Evolutionary conservation across 2,113 vertebrate species (phyloP).

Genomic region (Lamprotornis superbus): DNA sequence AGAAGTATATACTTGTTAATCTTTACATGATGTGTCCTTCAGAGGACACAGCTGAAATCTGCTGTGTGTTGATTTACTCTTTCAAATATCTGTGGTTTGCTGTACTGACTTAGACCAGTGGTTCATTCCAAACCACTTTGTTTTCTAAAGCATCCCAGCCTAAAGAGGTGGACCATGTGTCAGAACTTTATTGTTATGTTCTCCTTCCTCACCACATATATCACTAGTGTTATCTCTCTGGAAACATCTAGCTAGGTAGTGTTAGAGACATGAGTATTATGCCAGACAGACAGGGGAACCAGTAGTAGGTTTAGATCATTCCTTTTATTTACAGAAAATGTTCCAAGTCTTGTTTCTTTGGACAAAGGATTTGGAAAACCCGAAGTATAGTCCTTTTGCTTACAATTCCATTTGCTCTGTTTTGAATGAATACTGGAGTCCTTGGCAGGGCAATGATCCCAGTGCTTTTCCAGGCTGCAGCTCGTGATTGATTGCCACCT

Average conservation of each 20-base stretch:
- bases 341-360: background rate
- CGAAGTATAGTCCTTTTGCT: background rate
- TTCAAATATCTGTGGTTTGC: background rate
- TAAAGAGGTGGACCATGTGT: background rate
- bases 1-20: background rate
- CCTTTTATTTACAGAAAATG: background rate
- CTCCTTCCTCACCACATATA: background rate
- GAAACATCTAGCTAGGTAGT: background rate
- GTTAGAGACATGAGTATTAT: background rate
- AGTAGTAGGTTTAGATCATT: background rate
- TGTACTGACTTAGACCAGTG: background rate
- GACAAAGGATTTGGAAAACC: background rate
- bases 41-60: background rate
- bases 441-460: background rate
- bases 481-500: background rate
- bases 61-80: background rate
- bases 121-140: background rate
- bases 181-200: background rate
- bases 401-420: background rate
- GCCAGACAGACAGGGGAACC: background rate
- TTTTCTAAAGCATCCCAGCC: background rate
- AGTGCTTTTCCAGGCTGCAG: background rate
- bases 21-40: background rate
- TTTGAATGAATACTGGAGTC: background rate
- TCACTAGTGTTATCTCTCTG: background rate